phyloP scores from a whole-genome alignment of 2,797 vertebrate genomes.

The Phylloscopus collybita region DNA sequence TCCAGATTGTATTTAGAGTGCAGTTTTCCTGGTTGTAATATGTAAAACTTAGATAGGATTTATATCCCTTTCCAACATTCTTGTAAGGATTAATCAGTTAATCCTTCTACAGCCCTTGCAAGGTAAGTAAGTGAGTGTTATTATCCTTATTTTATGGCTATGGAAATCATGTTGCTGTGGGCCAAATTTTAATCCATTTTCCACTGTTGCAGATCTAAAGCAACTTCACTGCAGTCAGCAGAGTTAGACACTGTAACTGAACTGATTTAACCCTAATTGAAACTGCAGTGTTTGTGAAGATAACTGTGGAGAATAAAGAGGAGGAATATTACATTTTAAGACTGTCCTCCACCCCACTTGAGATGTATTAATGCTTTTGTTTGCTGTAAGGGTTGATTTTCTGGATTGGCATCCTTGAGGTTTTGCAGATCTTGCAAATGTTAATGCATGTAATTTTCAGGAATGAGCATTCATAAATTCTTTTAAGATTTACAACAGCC shows the following conservation, averaged over 20 bases:
- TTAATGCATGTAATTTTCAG: neutral
- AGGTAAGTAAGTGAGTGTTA: constrained; percentile 44
- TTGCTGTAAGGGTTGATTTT: constrained; percentile 8
- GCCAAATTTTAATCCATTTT: constrained; percentile 56
- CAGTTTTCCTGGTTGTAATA: constrained; percentile 16
- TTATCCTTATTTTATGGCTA: constrained; percentile 31
- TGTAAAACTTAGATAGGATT: neutral
- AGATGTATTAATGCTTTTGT: neutral
- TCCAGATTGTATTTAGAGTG: constrained; percentile 10
- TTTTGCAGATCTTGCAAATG: neutral
- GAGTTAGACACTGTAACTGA: constrained; percentile 18
- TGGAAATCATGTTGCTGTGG: constrained; percentile 40
- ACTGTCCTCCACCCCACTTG: neutral
- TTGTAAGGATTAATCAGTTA: constrained; percentile 63
- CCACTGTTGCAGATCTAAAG: constrained; percentile 30
- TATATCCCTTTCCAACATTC: neutral
- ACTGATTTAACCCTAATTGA: constrained; percentile 32
- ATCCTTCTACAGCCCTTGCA: constrained; percentile 44
- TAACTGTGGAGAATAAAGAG: constrained; percentile 17
- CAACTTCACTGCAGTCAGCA: constrained; percentile 25
- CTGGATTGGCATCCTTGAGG: neutral
- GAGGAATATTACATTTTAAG: neutral
- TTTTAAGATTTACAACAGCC: neutral
- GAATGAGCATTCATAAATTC: neutral
- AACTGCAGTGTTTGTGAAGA: neutral